Percentiles rank a stretch among this genome's conserved stretches.
Evolutionary conservation across 2,113 vertebrate genomes (phyloP).

Genomic region (Ciconia maguari): DNA sequence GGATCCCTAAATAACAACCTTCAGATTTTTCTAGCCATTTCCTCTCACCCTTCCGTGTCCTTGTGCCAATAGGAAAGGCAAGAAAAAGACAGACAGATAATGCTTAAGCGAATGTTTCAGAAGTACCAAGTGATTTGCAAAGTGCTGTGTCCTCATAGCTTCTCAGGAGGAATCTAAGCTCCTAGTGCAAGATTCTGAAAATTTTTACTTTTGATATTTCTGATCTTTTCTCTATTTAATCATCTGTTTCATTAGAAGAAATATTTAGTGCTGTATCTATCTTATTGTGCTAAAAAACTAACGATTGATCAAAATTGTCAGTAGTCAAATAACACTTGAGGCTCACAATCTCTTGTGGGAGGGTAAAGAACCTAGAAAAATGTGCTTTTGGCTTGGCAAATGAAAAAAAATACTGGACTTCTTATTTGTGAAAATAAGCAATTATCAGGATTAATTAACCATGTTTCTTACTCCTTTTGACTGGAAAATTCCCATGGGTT

Average conservation of each 20-base stretch:
- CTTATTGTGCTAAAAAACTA: not conserved
- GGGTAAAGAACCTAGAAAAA: not conserved
- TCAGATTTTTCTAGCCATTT: not conserved
- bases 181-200: not conserved
- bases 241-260: not conserved
- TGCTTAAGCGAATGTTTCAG: not conserved
- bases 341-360: not conserved
- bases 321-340: not conserved
- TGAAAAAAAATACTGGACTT: not conserved
- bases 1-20: not conserved
- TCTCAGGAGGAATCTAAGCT: not conserved
- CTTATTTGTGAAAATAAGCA: not conserved
- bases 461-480: not conserved
- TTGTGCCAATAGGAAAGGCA: not conserved
- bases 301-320: not conserved
- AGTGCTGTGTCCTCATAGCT: not conserved
- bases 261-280: not conserved
- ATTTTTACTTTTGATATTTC: not conserved
- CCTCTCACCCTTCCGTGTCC: not conserved
- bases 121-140: not conserved
- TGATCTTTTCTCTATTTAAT: not conserved
- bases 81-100: not conserved
- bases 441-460: not conserved
- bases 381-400: not conserved
- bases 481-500: not conserved